Evolutionary conservation across 2,888 invertebrate genomes (phyloP).

Genomic region (Slavum lentiscoides): DNA sequence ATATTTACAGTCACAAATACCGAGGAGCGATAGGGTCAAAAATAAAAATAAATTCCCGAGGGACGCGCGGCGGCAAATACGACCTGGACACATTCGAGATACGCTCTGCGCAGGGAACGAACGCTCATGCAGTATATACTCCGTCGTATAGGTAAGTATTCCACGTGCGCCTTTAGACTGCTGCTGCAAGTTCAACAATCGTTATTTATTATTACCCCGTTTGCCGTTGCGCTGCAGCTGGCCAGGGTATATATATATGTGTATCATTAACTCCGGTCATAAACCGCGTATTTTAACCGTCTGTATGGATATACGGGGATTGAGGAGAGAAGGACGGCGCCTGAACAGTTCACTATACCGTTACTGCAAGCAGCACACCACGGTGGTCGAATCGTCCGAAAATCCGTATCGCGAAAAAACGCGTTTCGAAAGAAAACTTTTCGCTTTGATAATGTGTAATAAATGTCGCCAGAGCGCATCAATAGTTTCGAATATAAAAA

Average conservation of each 20-base stretch:
- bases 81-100: slow-evolving; percentile 30
- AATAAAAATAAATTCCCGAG: background rate
- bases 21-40: background rate
- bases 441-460: background rate
- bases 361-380: too few relatives aligned
- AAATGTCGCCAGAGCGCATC: too few relatives aligned
- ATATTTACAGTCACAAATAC: background rate
- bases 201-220: slow-evolving; percentile 40
- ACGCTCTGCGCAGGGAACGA: background rate
- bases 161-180: slow-evolving; percentile 32
- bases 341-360: slow-evolving; percentile 16
- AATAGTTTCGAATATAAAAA: background rate
- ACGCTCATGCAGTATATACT: slow-evolving; percentile 13
- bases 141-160: too few relatives aligned
- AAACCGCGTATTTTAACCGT: slow-evolving; percentile 26
- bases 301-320: background rate
- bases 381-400: background rate
- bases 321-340: background rate
- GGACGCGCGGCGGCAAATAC: slow-evolving; percentile 17
- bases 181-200: slow-evolving; percentile 27
- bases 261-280: slow-evolving; percentile 14
- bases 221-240: background rate
- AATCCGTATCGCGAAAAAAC: background rate
- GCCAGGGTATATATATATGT: background rate
- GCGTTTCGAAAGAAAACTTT: background rate